Evolutionary conservation across 1,140 invertebrate genomes (phyloP), one percentile per base, ranked within the genome.

Genomic region (Manduca sexta): DNA sequence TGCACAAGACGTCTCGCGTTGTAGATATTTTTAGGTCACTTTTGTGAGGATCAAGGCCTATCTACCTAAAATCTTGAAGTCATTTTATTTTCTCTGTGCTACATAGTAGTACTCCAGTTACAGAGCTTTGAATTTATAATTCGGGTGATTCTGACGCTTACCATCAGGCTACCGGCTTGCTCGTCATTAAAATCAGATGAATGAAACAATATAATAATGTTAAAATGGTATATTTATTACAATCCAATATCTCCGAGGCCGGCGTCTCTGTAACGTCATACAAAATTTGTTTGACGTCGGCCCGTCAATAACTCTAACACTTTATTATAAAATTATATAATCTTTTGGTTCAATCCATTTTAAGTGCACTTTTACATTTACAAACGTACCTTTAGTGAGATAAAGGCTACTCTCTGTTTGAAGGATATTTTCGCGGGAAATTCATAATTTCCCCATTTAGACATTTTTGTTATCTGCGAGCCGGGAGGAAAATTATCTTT

Each of bases 141-240:
- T n/a, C n/a, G n/a, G n/a, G n/a, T n/a, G n/a, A n/a, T n/a, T n/a
- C n/a, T n/a, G n/a, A n/a, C n/a, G n/a, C n/a, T n/a, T n/a, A n/a
- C n/a, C n/a, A n/a, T n/a, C n/a, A n/a, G n/a, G n/a, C n/a, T n/a
- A n/a, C n/a, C n/a, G n/a, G n/a, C n/a, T n/a, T n/a, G n/a, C n/a
- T n/a, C n/a, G n/a, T n/a, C n/a, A n/a, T n/a, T n/a, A n/a, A n/a
- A n/a, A n/a, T n/a, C n/a, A 1, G 21, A 58, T 65, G 44, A 82
- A 68, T 54, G 59, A 51, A 72, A 66, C 58, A 64, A 52, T 31
- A 50, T n/a, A 54, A 14, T 71, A 79, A 76, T 82, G 76, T 82
- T 84, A 84, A 82, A 84, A 82, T 80, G 78, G 80, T 84, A 82
- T 84, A 84, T 82, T 84, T 82, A 82, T 84, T 84, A 82, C 78